Base-by-base conservation (phyloP, 2,797 vertebrate genomes). In the Sylvilagus floridanus region DNA sequence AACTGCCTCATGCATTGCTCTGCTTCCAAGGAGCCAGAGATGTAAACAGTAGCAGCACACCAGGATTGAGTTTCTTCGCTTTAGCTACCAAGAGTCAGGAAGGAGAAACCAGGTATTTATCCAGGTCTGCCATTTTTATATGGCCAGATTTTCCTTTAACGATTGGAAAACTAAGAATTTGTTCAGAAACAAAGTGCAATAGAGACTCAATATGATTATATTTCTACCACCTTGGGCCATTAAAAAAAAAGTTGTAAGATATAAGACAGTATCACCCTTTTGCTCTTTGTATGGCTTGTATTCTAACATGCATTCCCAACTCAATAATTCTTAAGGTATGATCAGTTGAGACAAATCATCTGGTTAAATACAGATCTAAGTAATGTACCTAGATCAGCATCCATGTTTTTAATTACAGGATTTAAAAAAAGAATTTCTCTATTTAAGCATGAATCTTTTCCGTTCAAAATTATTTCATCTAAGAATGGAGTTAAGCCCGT, bases 1-100 rank as follows among this genome's bases (percentile, higher is more conserved):
- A 84, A 83, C 35, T 3, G 30, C 83, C 32, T 83, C 42, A 30
- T 3, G 19, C 66, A 21, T 0, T 28, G 37, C 69, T 72, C 28
- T 60, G 60, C 91, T 94, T 97, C 89, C 95, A 93, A 97, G 65
- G 42, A 54, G 60, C 82, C 73, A 50, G 62, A 91, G 35, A 78
- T 68, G n/a, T 90, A 85, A 95, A 92, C 93, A 54, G 54, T 35
- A 22, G 32, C 42, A 4, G 26, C 66, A 54, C 22, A 73, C 62
- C 16, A 81, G 71, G 60, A 30, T 92, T 7, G 0, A 37, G 47
- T 95, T 90, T 76, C 94, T 96, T 89, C 92, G 37, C 71, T 75
- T 93, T 90, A 92, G 75, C 93, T 91, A 84, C 88, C 62, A 82
- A 93, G 57, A 76, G 73, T 76, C 75, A 95, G 84, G 78, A 83